Percentiles rank a stretch among this genome's conserved stretches.
Conservation (phyloP, 2,888 invertebrate species). For the Halictus ligatus region DNA sequence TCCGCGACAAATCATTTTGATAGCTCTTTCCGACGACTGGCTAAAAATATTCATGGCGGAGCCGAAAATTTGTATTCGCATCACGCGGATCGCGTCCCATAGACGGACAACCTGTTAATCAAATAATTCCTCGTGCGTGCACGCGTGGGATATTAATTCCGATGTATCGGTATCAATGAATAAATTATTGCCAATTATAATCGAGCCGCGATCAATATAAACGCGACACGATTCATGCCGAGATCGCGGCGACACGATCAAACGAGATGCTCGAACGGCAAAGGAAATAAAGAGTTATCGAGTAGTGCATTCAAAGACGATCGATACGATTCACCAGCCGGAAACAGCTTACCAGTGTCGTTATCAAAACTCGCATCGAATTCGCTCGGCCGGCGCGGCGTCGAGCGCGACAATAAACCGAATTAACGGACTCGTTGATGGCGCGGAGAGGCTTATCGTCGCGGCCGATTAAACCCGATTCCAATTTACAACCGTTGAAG, state of each 20-base stretch:
- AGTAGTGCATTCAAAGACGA: not conserved
- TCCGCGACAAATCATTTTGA: too few relatives aligned
- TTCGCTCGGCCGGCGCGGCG: not conserved
- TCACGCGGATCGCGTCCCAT: not conserved
- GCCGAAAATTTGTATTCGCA: not conserved
- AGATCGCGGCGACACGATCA: not conserved
- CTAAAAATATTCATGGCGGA: not conserved
- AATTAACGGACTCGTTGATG: not conserved
- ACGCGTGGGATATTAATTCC: not conserved
- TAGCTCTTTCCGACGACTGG: not conserved
- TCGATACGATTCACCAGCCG: not conserved
- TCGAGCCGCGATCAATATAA: not conserved
- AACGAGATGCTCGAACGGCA: not conserved
- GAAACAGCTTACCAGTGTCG: not conserved
- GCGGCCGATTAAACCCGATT: not conserved
- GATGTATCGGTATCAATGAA: not conserved
- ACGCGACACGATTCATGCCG: not conserved
- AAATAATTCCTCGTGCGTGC: not conserved
- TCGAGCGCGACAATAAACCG: not conserved
- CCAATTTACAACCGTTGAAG: not conserved
- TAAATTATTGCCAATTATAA: not conserved
- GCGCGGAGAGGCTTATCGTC: not conserved
- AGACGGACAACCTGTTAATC: not conserved
- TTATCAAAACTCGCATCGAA: not conserved
- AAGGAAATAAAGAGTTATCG: not conserved